These are phyloP conservation scores for Corynorhinus townsendii DNA, from an alignment of 2,113 vertebrate species.

Conservation along the genomic window DNA sequence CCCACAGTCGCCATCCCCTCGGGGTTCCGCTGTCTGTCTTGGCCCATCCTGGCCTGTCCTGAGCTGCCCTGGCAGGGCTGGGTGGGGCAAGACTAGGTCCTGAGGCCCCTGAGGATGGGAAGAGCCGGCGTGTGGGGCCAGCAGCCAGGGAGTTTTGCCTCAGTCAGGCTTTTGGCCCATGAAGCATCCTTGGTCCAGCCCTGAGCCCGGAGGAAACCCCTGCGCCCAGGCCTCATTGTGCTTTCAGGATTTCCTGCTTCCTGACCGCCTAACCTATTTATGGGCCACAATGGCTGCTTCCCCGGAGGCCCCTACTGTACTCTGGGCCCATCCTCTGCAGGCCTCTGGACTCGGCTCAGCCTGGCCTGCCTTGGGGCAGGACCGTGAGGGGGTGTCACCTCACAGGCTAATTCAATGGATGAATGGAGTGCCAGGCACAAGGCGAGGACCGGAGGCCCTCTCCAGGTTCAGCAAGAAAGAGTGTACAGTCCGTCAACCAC, in stretches of 20 bases:
- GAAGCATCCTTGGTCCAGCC: not conserved
- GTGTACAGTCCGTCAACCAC: accelerated
- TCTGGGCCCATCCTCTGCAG: not conserved
- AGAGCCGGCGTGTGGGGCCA: not conserved
- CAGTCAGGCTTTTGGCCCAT: not conserved
- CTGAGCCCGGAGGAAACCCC: conserved; percentile 59
- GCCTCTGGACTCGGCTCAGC: not conserved
- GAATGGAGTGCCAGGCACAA: not conserved
- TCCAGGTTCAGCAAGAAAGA: not conserved
- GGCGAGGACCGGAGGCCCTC: not conserved
- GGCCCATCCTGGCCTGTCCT: not conserved
- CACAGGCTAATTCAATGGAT: not conserved
- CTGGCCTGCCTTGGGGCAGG: not conserved
- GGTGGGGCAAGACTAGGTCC: not conserved
- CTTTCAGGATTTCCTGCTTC: conserved; percentile 73
- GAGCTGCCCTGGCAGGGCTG: not conserved
- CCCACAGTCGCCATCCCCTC: not conserved
- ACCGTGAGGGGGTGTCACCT: not conserved
- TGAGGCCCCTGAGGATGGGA: not conserved
- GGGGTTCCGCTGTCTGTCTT: not conserved
- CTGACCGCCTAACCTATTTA: conserved; percentile 73
- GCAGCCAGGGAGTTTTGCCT: not conserved
- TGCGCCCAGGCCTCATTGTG: conserved; percentile 59
- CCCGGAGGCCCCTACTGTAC: conserved; percentile 60
- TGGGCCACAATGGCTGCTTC: conserved; percentile 68